A percentile compares a stretch with the other conserved stretches of the same genome.
Conservation (phyloP, 2,888 invertebrate genomes). For the Pediacus dermestoides region DNA sequence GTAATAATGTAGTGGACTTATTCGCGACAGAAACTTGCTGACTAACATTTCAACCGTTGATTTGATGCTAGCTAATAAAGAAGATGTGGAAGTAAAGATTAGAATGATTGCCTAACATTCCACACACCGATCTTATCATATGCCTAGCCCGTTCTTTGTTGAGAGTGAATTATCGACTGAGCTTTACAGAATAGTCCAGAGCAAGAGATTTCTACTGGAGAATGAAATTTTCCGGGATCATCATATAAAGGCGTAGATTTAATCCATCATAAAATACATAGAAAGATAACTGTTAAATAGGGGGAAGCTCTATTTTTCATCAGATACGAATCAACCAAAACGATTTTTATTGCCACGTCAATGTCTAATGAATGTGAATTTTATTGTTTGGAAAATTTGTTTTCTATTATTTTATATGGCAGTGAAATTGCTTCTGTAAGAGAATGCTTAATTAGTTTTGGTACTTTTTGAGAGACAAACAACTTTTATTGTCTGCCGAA, state of each 20-base stretch:
- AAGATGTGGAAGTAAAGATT: constrained; percentile 39
- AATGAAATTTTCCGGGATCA: constrained; percentile 32
- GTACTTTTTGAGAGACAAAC: no score
- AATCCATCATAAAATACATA: constrained; percentile 38
- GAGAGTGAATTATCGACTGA: constrained; percentile 36
- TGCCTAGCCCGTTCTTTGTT: constrained; percentile 30
- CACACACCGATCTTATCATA: constrained; percentile 39
- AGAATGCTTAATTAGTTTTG: no score
- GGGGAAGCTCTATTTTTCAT: constrained; percentile 25
- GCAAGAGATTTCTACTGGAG: constrained; percentile 27
- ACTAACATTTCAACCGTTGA: constrained; percentile 21
- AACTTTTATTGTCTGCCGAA: no score
- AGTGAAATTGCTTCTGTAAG: no score
- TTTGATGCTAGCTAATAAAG: constrained; percentile 38
- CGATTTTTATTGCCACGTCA: constrained; percentile 22
- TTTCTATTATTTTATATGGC: constrained; percentile 5
- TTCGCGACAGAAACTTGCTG: constrained; percentile 14
- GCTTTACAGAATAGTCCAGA: constrained; percentile 28
- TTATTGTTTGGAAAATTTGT: constrained; percentile 14
- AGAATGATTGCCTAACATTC: constrained; percentile 39
- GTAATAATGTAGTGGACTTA: background rate
- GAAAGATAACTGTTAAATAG: constrained; percentile 28
- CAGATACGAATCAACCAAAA: constrained; percentile 24
- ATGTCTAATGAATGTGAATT: constrained; percentile 8
- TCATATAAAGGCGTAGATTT: constrained; percentile 32